Evolutionary conservation across 2,797 vertebrate genomes (phyloP), one percentile per base, ranked within the genome.

Genomic region (Urocyon cinereoargenteus): DNA sequence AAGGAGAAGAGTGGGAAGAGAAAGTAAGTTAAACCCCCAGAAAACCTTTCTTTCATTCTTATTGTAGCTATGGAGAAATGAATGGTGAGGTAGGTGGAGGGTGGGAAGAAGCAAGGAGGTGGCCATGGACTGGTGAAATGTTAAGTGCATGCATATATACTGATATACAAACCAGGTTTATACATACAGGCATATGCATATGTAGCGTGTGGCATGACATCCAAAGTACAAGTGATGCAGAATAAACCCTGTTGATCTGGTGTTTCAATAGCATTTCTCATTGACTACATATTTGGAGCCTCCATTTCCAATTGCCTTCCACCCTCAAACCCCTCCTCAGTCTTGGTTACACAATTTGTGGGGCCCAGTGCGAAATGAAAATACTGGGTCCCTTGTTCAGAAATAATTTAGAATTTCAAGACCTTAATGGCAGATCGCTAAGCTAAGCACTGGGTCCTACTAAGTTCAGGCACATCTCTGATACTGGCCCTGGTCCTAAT

Each of bases 401-500:
- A 89, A 89, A 66, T 34, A 7, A 72, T 40, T 57, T 64, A 45
- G 10, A 70, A 64, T 31, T 4, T 75, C 45, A 92, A 73, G 12
- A 40, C 1, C 16, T 1, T 5, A 55, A 7, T 21, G 22, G 6
- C 28, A 45, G 28, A 55, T 24, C 11, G 12, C 51, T 68, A 18
- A 61, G 26, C 16, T 31, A 45, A 78, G 53, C 36, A 2, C 11
- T 16, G 11, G 8, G 9, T n/a, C 6, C 26, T n/a, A 13, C 16
- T 34, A 55, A 59, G 12, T 1, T 0, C 6, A 6, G 34, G 16
- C 0, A 40, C 2, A 24, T 10, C 6, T 8, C 5, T 4, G 34
- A 82, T 14, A 7, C 51, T 10, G 5, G 31, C 14, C 45, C 66
- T 19, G 6, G 19, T 14, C 40, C 24, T 31, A 1, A 4, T 28